phyloP scores from a whole-genome alignment of 2,888 invertebrate species.

The Pogonocherus hispidulus region DNA sequence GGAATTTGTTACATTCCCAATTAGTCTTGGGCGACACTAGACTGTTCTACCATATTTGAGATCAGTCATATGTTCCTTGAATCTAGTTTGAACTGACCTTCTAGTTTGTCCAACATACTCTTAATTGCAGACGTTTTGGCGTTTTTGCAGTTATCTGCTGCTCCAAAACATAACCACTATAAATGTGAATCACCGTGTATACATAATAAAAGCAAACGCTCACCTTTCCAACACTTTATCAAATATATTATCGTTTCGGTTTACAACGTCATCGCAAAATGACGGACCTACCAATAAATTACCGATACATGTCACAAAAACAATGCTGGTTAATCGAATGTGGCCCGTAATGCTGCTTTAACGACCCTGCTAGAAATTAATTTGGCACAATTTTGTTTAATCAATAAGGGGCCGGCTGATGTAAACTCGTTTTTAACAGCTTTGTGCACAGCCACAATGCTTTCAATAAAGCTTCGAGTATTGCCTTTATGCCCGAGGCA shows the following conservation, averaged over 20 bases:
- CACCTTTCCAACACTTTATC: too few species aligned
- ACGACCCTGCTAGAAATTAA: conserved; percentile 23
- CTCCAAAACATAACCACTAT: too few species aligned
- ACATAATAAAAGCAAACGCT: too few species aligned
- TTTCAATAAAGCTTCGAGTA: conserved; percentile 30
- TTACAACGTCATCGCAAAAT: background rate
- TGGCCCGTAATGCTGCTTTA: conserved; percentile 6
- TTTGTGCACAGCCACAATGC: conserved; percentile 22
- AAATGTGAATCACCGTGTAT: too few species aligned
- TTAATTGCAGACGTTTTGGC: too few species aligned
- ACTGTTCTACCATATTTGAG: too few species aligned
- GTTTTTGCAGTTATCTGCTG: too few species aligned
- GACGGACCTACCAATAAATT: conserved; percentile 6
- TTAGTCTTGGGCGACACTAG: too few species aligned
- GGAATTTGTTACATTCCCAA: too few species aligned
- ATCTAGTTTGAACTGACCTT: too few species aligned
- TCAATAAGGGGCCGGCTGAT: conserved; percentile 33
- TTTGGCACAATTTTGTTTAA: conserved; percentile 32
- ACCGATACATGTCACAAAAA: conserved; percentile 10
- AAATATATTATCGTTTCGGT: background rate
- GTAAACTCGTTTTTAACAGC: conserved; percentile 27
- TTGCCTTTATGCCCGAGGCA: conserved; percentile 27
- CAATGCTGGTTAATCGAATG: conserved; percentile 7
- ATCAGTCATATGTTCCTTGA: too few species aligned
- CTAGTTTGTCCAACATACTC: too few species aligned